These are phyloP conservation scores for Myiagra hebetior DNA, from an alignment of 2,113 vertebrate genomes.

Conservation along the genomic window DNA sequence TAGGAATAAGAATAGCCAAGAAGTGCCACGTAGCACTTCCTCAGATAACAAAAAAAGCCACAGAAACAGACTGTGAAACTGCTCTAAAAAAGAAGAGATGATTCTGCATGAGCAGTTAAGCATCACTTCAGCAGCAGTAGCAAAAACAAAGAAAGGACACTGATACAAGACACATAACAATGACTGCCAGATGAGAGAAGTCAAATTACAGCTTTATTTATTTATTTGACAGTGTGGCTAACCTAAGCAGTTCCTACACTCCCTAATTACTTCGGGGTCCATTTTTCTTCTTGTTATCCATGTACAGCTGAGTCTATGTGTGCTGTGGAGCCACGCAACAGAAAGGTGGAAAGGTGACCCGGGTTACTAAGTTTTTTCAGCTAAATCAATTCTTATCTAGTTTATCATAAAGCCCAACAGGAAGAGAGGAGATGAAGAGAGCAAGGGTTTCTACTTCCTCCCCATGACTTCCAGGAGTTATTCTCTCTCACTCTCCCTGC, in stretches of 20 bases:
- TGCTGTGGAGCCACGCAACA: background rate
- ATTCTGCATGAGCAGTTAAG: background rate
- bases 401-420: background rate
- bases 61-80: background rate
- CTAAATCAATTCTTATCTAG: background rate
- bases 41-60: background rate
- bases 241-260: background rate
- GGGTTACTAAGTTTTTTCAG: background rate
- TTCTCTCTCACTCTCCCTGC: background rate
- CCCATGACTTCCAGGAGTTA: background rate
- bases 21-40: background rate
- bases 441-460: background rate
- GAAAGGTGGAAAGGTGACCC: background rate
- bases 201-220: background rate
- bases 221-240: background rate
- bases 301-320: background rate
- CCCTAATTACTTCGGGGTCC: background rate
- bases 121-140: background rate
- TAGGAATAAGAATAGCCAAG: background rate
- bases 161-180: background rate
- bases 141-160: background rate
- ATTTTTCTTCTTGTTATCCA: background rate
- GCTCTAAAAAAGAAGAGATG: background rate
- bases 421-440: background rate
- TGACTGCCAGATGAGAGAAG: background rate